Percentiles rank a stretch among this genome's conserved stretches.
Evolutionary conservation across 2,797 vertebrate species (phyloP).

Genomic region (Euphonia xanthogaster): DNA sequence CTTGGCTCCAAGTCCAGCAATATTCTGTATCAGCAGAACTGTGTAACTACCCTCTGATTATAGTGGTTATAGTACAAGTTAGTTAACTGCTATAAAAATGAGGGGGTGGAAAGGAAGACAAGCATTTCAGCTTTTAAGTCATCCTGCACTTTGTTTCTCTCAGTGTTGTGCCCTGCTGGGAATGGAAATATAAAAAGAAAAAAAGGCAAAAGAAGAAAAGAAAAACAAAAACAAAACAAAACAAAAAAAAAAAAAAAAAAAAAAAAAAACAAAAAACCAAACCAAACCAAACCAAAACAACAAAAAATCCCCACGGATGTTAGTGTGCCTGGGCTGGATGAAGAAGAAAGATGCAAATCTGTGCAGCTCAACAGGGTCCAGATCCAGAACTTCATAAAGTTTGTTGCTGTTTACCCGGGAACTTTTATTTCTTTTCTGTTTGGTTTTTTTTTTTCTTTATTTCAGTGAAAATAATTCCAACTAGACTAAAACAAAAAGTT

Average conservation of each 20-base stretch:
- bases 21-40: slow-evolving; percentile 51
- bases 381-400: not conserved
- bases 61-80: slow-evolving; percentile 28
- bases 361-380: not conserved
- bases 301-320: not conserved
- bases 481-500: not conserved
- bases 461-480: not conserved
- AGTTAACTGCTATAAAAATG: slow-evolving; percentile 18
- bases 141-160: not conserved
- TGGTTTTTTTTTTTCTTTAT: not conserved
- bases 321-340: not conserved
- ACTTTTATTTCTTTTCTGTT: not conserved
- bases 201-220: fast-evolving
- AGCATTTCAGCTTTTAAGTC: not conserved
- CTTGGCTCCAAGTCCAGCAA: not conserved
- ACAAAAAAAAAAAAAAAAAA: too few relatives aligned
- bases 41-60: slow-evolving; percentile 36
- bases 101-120: not conserved
- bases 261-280: not conserved
- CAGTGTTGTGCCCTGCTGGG: not conserved
- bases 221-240: not conserved
- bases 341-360: not conserved
- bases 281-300: not conserved
- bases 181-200: too few relatives aligned
- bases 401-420: not conserved